phyloP scores from a whole-genome alignment of 2,797 vertebrate genomes.

The Acipenser oxyrinchus region DNA sequence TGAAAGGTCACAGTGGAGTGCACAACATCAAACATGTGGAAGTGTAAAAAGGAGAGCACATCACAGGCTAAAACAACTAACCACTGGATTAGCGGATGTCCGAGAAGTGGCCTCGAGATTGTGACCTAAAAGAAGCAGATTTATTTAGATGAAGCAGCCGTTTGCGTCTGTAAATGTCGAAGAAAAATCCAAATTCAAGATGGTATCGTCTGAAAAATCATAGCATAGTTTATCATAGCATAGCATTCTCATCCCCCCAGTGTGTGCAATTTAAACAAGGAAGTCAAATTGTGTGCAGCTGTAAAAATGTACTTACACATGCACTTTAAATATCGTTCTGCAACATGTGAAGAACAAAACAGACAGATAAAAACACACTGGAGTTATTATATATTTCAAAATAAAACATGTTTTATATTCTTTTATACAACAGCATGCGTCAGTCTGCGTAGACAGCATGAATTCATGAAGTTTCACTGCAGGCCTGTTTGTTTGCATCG shows the following conservation, averaged over 20 bases:
- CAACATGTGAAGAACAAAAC: neutral
- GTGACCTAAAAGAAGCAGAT: constrained; percentile 15
- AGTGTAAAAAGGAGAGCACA: constrained; percentile 84
- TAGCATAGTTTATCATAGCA: constrained; percentile 10
- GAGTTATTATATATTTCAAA: no score
- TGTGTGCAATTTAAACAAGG: neutral
- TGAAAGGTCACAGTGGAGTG: constrained; percentile 62
- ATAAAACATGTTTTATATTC: no score
- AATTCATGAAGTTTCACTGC: no score
- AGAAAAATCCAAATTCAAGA: constrained; percentile 21
- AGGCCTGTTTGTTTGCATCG: no score
- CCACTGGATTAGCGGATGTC: constrained; percentile 80
- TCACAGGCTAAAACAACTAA: constrained; percentile 71
- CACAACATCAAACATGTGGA: constrained; percentile 73
- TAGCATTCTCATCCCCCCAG: constrained; percentile 3
- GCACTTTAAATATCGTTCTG: neutral
- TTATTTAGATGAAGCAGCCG: constrained; percentile 16
- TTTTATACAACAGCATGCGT: no score
- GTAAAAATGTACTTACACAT: neutral
- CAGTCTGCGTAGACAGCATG: no score
- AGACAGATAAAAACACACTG: neutral
- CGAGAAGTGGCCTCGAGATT: constrained; percentile 73
- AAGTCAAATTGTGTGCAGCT: neutral
- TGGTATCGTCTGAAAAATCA: constrained; percentile 6
- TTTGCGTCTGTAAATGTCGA: constrained; percentile 27